phyloP scores from a whole-genome alignment of 2,888 invertebrate species.

The Ochropleura leucogaster region DNA sequence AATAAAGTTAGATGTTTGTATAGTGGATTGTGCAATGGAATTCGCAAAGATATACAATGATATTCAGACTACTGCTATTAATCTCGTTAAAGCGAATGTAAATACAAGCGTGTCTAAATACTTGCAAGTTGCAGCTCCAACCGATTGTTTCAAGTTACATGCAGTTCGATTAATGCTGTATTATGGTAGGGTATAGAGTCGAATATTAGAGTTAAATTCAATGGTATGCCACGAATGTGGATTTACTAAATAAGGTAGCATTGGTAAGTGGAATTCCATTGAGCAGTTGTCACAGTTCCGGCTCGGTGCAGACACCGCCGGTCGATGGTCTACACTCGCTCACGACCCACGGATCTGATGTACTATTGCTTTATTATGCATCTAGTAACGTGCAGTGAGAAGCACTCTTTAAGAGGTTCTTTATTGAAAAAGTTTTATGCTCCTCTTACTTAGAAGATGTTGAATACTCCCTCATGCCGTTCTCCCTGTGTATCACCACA shows the following conservation, averaged over 20 bases:
- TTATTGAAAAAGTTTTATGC: neutral
- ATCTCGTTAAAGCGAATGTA: constrained; percentile 45
- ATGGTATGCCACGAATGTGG: constrained; percentile 66
- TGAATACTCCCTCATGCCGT: neutral
- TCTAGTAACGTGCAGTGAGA: neutral
- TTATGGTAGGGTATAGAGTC: constrained; percentile 38
- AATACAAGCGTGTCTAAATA: constrained; percentile 49
- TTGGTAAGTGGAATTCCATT: constrained; percentile 68
- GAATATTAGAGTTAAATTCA: constrained; percentile 42
- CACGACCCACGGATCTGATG: constrained; percentile 5
- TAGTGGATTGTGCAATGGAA: constrained; percentile 23
- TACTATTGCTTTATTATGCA: constrained; percentile 15
- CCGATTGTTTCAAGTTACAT: constrained; percentile 48
- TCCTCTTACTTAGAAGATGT: neutral
- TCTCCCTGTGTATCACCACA: constrained; percentile 6
- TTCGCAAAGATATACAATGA: constrained; percentile 32
- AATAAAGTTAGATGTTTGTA: constrained; percentile 37
- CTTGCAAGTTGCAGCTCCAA: constrained; percentile 25
- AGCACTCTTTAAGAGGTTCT: neutral
- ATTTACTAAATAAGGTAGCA: constrained; percentile 65
- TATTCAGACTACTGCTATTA: constrained; percentile 42
- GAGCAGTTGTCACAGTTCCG: constrained; percentile 70
- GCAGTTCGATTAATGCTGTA: constrained; percentile 33
- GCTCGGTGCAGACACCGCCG: constrained; percentile 58
- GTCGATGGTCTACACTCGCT: constrained; percentile 44